Evolutionary conservation across 92 coral and sea anemone species (phyloP), one percentile per base, ranked within the genome.

Genomic region (Phenganax stokvisi): DNA sequence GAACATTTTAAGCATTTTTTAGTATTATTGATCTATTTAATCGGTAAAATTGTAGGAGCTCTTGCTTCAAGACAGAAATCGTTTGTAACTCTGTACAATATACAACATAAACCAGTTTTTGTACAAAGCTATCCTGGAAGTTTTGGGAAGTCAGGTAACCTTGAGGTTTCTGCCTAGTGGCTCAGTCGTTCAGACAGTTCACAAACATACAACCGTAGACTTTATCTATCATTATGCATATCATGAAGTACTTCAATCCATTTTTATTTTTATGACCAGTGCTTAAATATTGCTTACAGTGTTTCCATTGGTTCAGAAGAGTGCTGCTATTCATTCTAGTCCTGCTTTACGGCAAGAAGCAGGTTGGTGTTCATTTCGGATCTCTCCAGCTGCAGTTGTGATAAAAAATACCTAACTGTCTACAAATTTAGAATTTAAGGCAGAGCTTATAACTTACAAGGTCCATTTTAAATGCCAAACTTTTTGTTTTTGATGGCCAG

Each of bases 141-240:
- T 25, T 76, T 76, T 54, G 69, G 60, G 64, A 76, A 76, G 70
- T 76, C 81, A 57, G 81, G 81, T 76, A 20, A 75, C 67, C 29
- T 30, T 68, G 47, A 37, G 47, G 47, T 37, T 2, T 37, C 47
- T 2, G 47, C 47, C 47, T 1, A 5, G 2, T 37, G 47, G 47
- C 47, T 5, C 5, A 37, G 47, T 1, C 3, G 47, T 37, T 37
- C 47, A 37, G 47, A 37, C 47, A 37, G 47, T 37, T 37, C 47
- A 37, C 47, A 37, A 5, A 37, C 47, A 5, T 37, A 37, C 5
- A 37, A 5, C 47, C 47, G 47, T 37, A 37, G 5, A 37, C 47
- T 37, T 1, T 2, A 37, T 37, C 47, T 37, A 37, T 37, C 47
- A 37, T 37, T 37, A 37, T 37, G 47, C 47, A 1, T 37, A 37